Base-by-base conservation (phyloP, 1,140 invertebrate genomes). In the Drosophila chauvacae region DNA sequence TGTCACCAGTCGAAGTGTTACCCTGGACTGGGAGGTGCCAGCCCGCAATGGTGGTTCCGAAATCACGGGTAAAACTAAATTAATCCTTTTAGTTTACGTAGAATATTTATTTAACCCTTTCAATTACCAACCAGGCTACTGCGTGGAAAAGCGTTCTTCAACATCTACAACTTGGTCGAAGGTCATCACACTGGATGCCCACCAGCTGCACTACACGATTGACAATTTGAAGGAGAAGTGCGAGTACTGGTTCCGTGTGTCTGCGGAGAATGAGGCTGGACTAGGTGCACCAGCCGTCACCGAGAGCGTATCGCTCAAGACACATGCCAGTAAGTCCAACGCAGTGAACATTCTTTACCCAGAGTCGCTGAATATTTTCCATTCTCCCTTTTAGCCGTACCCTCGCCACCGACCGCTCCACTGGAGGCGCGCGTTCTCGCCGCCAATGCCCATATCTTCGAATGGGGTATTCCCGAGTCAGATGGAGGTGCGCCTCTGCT, bases 381-480 rank as follows among this genome's bases (percentile, higher is more conserved):
- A 4, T 2, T 20, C 0, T 35, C 35, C n/a, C 13, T 4, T 11
- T 82, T 81, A 98, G 97, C 95, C 76, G 96, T 97, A 65, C 97
- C 97, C 74, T 97, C 97, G 30, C 96, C 97, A 59, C 97, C 97
- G 33, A 98, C 97, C 9, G 97, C 96, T 20, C 97, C 97, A 35
- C 93, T 98, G 57, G 97, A 98, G 93, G 96, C 97, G 45, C 94
- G 97, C 60, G 96, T 95, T 35, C 95, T 97, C 7, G 96, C 97
- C 79, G 95, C 95, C 74, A 96, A 97, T 93, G 95, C 97, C 60
- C 95, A 97, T 87, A 94, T 97, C 90, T 95, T 99, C 82, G 98
- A 97, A 93, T 99, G 98, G 98, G 97, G 97, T 60, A 95, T 96
- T 66, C 98, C 98, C 9, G 97, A 98, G 93, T 96, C 95, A 80